Evolutionary conservation across 2,888 invertebrate genomes (phyloP).

Genomic region (Drosophila helvetica): DNA sequence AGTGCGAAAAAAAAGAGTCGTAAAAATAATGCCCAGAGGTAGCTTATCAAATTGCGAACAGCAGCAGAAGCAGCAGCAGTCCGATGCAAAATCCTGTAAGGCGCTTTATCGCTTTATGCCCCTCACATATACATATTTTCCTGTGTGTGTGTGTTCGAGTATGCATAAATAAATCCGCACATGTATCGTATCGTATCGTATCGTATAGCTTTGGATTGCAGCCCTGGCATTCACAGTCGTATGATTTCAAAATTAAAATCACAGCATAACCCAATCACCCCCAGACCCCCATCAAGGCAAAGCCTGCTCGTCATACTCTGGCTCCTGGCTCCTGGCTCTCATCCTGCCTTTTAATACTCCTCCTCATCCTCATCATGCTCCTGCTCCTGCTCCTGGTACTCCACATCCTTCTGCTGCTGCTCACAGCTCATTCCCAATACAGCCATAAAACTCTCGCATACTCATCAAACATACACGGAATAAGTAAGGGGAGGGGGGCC

Average conservation of each 20-base stretch:
- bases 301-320: conserved; percentile 6
- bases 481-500: conserved; percentile 33
- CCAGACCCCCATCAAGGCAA: conserved; percentile 11
- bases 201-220: conserved; percentile 55
- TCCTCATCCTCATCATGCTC: not conserved
- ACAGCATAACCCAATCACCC: conserved; percentile 75
- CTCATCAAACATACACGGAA: conserved; percentile 72
- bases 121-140: conserved; percentile 14
- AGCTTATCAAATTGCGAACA: conserved; percentile 77
- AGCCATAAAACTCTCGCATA: conserved; percentile 76
- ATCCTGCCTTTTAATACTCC: conserved; percentile 5
- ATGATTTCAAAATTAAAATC: conserved; percentile 77
- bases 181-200: conserved; percentile 67
- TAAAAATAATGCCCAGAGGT: conserved; percentile 75
- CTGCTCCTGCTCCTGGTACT: not conserved
- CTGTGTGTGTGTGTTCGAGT: conserved; percentile 12
- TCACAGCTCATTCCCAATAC: conserved; percentile 73
- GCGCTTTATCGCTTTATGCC: conserved; percentile 67
- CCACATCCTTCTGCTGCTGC: conserved; percentile 21
- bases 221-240: conserved; percentile 51
- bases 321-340: conserved; percentile 17
- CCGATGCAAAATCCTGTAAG: conserved; percentile 75
- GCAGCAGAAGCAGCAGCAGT: conserved; percentile 67
- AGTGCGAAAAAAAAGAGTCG: conserved; percentile 61
- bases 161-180: conserved; percentile 71